These are phyloP conservation scores for Wasmannia auropunctata DNA, from an alignment of 1,140 invertebrate genomes.

Conservation along the genomic window DNA sequence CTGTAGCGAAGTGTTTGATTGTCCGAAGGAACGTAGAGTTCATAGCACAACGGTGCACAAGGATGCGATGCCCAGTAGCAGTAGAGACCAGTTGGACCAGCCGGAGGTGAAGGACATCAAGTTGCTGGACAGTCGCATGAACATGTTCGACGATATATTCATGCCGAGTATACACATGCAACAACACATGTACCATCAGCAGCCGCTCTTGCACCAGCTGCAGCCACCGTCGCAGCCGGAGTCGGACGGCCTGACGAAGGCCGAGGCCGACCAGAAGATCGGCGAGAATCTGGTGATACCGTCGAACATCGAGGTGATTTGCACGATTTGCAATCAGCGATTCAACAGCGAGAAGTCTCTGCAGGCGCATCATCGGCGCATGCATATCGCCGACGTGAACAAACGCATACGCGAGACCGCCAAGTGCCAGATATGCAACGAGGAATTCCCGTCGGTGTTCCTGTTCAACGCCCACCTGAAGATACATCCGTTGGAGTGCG, in stretches of 20 bases:
- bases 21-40: constrained; percentile 88
- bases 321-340: constrained; percentile 80
- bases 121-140: constrained; percentile 81
- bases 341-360: constrained; percentile 84
- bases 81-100: constrained; percentile 76
- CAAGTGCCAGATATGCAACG: constrained; percentile 87
- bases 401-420: constrained; percentile 82
- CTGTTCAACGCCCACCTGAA: constrained; percentile 90
- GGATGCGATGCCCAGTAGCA: constrained; percentile 84
- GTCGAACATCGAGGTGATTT: constrained; percentile 76
- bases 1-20: constrained; percentile 88
- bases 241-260: constrained; percentile 69
- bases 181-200: constrained; percentile 79
- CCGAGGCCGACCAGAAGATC: constrained; percentile 79
- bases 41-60: constrained; percentile 86
- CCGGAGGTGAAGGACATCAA: constrained; percentile 83
- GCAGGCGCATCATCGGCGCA: constrained; percentile 86
- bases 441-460: constrained; percentile 87
- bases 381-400: constrained; percentile 79
- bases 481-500: constrained; percentile 92
- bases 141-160: constrained; percentile 83
- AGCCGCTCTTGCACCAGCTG: constrained; percentile 81
- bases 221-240: constrained; percentile 78
- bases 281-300: constrained; percentile 75
- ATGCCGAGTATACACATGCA: constrained; percentile 80